Base-by-base conservation (phyloP, 2,888 invertebrate genomes). In the Drosophila silvestris region DNA sequence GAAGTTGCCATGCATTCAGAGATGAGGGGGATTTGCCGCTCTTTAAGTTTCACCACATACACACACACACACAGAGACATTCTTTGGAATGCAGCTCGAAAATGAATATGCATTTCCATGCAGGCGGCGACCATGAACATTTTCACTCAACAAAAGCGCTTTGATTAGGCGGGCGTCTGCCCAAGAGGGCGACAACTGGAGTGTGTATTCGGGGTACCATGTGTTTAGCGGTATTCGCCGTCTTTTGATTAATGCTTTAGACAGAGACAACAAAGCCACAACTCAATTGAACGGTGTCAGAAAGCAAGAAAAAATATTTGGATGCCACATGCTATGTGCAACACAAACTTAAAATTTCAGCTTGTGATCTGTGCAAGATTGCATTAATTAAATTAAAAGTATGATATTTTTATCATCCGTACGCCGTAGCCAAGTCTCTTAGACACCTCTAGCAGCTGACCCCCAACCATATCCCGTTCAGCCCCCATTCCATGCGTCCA, bases 61-160 rank as follows among this genome's bases (percentile, higher is more conserved):
- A 14, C 47, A 47, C 51, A 35, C 19, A 44, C 22, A 47, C 22
- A 14, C 47, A 47, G 16, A 47, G 9, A 54, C 57, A 69, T 69
- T 70, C 63, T 50, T 69, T 47, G 47, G 59, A 54, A 41, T 62
- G 62, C 53, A 58, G 39, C 44, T 64, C 56, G 64, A 74, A 70
- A 79, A 68, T 68, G 65, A 70, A 76, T 83, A 81, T 82, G 79
- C 79, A 76, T 82, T 81, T 79, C 54, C 73, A 84, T 84, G 81
- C 81, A 60, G 82, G 79, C 82, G 63, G 54, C 72, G 62, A 54
- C 69, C 53, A 54, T 65, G 63, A 75, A 80, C 41, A 74, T 81
- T 77, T 74, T 83, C 85, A 84, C 83, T 73, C 74, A 82, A 70
- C 82, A 79, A 79, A 81, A 74, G 56, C 79, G 79, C 74, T 71